phyloP scores from a whole-genome alignment of 1,140 invertebrate species.

The Condylostylus longicornis region DNA sequence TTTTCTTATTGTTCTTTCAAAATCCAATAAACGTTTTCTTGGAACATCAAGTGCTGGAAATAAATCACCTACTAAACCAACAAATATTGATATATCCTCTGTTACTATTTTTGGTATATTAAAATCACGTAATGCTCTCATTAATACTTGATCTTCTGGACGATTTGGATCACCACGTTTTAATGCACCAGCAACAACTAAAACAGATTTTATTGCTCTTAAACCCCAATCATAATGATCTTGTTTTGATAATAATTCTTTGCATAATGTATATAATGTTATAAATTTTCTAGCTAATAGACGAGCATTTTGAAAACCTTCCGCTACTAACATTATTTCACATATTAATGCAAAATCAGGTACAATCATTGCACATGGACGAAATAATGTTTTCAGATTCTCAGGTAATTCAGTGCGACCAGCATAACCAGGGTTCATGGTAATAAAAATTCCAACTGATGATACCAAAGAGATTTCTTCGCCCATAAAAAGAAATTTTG shows the following conservation, averaged over 20 bases:
- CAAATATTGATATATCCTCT: constrained; percentile 68
- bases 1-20: constrained; percentile 55
- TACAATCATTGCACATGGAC: constrained; percentile 78
- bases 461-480: constrained; percentile 63
- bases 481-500: constrained; percentile 55
- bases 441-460: constrained; percentile 77
- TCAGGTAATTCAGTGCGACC: constrained; percentile 34
- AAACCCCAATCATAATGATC: constrained; percentile 82
- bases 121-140: constrained; percentile 69
- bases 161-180: constrained; percentile 39
- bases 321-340: constrained; percentile 76
- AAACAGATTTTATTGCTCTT: constrained; percentile 68
- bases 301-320: constrained; percentile 67
- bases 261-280: constrained; percentile 64
- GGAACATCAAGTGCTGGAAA: constrained; percentile 72
- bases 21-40: constrained; percentile 54
- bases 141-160: constrained; percentile 53
- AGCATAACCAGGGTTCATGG: constrained; percentile 87
- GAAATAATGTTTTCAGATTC: constrained; percentile 32
- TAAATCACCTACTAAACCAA: constrained; percentile 69
- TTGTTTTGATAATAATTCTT: constrained; percentile 67
- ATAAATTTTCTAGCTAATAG: constrained; percentile 69
- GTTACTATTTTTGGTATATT: constrained; percentile 77
- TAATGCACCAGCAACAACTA: constrained; percentile 66
- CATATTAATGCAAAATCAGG: constrained; percentile 75